Evolutionary conservation across 2,888 invertebrate genomes (phyloP), one percentile per base, ranked within the genome.

Genomic region (Chirona hameri): DNA sequence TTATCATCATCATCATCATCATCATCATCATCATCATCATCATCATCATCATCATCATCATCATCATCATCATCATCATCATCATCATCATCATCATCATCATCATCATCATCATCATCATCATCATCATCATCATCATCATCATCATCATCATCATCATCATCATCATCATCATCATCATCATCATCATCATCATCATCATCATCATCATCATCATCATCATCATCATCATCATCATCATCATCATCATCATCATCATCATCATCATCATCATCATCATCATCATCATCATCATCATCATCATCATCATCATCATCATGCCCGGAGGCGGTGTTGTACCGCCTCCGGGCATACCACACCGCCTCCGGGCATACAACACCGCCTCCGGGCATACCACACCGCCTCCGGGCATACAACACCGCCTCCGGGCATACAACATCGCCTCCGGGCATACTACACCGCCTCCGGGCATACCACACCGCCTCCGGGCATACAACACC

Each of bases 41-140:
- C 65, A 65, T 65, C 65, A 65, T n/a, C 65, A 65, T 65, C 65
- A 65, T n/a, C 65, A 65, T 65, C 65, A 65, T n/a, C 65, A 65
- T 65, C n/a, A 65, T 65, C 65, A 65, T 65, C n/a, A 65, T 65
- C n/a, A 65, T 65, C 65, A 65, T 65, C n/a, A 65, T 65, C n/a
- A 65, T 65, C n/a, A 65, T 65, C n/a, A 65, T 65, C 65, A 65
- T 65, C n/a, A 65, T 65, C n/a, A 65, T 65, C 65, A 65, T 65
- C n/a, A 65, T 65, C 65, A 65, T 65, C 65, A 65, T 65, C n/a
- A 65, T 65, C n/a, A 65, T 65, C n/a, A 65, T 65, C n/a, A 65
- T 65, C n/a, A 65, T 65, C n/a, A 65, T 65, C n/a, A 65, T 65
- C 21, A 65, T 65, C 65, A 65, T n/a, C 65, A 65, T n/a, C 65